These are phyloP conservation scores for Nycticebus coucang DNA, from an alignment of 2,113 vertebrate genomes.

Conservation along the genomic window DNA sequence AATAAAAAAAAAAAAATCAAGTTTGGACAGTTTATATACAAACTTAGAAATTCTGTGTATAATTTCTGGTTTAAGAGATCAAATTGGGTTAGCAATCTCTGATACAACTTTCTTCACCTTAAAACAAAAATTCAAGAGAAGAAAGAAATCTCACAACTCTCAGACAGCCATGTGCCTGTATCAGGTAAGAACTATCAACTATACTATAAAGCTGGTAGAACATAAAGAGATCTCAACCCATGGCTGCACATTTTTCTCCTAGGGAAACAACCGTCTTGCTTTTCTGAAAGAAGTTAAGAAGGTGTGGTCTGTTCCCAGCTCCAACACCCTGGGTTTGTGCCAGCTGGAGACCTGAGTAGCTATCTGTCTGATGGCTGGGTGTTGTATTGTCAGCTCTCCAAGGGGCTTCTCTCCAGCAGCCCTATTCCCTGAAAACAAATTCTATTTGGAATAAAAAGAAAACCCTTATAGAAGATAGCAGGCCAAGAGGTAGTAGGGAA, in stretches of 20 bases:
- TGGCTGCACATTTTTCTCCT: neutral
- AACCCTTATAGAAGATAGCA: neutral
- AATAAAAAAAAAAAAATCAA: neutral
- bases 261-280: neutral
- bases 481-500: neutral
- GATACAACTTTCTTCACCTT: neutral
- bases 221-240: neutral
- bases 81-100: neutral
- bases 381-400: neutral
- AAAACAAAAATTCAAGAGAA: slow-evolving; percentile 14
- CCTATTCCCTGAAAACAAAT: neutral
- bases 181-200: neutral
- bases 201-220: neutral
- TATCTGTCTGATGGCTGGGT: neutral
- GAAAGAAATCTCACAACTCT: neutral
- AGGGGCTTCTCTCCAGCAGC: neutral
- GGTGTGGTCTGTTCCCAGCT: neutral
- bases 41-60: slow-evolving; percentile 10
- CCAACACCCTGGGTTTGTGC: neutral
- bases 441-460: neutral
- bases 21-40: neutral
- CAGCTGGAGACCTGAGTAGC: neutral
- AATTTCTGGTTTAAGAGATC: slow-evolving; percentile 8
- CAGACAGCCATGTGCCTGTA: neutral
- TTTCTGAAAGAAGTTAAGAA: neutral